Conservation (phyloP, 2,113 vertebrate species). For the Petrocephalus microphthalmus region DNA sequence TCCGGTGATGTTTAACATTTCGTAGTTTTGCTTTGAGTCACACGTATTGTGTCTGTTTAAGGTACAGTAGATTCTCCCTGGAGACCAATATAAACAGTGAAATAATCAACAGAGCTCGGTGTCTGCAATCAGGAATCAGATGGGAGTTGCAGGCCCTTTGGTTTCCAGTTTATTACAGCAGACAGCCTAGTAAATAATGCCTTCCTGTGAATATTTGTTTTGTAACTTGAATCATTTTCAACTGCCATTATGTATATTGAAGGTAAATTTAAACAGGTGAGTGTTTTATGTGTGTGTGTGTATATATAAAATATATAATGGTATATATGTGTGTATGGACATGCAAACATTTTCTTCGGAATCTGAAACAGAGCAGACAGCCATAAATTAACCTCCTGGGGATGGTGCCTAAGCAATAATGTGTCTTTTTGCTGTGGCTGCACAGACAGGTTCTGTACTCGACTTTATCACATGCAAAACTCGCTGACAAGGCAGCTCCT, state of each 20-base stretch:
- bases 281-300: not conserved
- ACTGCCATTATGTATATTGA: not conserved
- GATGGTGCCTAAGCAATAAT: not conserved
- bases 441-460: not conserved
- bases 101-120: not conserved
- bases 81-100: not conserved
- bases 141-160: not conserved
- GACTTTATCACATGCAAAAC: not conserved
- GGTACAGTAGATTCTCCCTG: not conserved
- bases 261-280: not conserved
- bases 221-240: not conserved
- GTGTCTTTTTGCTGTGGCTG: not conserved
- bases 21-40: not conserved
- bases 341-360: not conserved
- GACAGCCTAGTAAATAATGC: not conserved
- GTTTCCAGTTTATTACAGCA: not conserved
- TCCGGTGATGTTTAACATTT: not conserved
- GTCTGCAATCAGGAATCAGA: not conserved
- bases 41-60: not conserved
- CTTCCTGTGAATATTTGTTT: not conserved
- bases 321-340: not conserved
- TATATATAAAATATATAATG: no score
- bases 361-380: not conserved
- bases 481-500: not conserved
- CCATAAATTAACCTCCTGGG: not conserved